Evolutionary conservation across 2,113 vertebrate genomes (phyloP).

Genomic region (Tricholaema leucomelas): DNA sequence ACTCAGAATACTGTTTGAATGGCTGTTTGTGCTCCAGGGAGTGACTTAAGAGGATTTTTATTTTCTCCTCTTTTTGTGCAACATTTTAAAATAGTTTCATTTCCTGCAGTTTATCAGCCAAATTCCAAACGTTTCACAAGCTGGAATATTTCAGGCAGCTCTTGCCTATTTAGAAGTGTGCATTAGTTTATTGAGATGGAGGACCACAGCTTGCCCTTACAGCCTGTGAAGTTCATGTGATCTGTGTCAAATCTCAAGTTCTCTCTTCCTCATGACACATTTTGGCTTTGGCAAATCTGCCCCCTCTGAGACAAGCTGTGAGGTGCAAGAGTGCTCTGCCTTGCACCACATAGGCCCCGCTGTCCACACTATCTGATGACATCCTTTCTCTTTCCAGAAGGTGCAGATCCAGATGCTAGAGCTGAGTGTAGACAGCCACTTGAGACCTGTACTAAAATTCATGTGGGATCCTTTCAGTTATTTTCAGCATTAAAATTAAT

Average conservation of each 20-base stretch:
- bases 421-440: not conserved
- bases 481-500: not conserved
- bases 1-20: not conserved
- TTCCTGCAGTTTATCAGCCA: not conserved
- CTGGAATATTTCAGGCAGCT: not conserved
- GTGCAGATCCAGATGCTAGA: not conserved
- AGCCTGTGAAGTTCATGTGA: not conserved
- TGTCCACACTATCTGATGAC: not conserved
- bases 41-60: slow-evolving; percentile 38
- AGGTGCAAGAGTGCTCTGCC: not conserved
- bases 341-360: fast-evolving
- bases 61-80: not conserved
- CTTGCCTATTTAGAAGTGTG: not conserved
- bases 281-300: not conserved
- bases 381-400: not conserved
- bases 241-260: not conserved
- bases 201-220: not conserved
- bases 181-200: not conserved
- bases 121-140: not conserved
- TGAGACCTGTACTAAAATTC: not conserved
- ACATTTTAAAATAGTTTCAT: not conserved
- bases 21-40: not conserved
- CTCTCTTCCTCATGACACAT: not conserved
- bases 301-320: not conserved
- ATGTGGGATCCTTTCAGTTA: not conserved